phyloP scores from a whole-genome alignment of 2,888 invertebrate genomes.

The Pterobdella sp. region DNA sequence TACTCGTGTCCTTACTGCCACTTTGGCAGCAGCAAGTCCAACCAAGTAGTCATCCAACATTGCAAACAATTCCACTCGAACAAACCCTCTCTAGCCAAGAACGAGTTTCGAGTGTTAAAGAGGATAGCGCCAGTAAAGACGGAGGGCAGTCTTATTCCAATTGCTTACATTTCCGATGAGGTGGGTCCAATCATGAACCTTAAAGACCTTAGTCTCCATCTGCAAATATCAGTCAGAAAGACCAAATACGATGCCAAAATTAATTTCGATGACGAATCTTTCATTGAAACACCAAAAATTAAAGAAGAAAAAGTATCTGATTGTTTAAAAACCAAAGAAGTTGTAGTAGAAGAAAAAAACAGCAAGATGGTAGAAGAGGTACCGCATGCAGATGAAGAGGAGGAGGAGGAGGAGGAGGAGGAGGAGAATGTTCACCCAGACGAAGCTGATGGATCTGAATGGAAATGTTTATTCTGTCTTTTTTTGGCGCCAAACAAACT shows the following conservation, averaged over 20 bases:
- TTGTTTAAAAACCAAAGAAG: neutral
- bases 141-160: constrained; percentile 11
- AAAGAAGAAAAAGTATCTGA: neutral
- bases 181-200: constrained; percentile 28
- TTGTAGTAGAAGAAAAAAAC: too few species aligned
- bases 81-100: constrained; percentile 17
- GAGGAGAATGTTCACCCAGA: constrained; percentile 4
- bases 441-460: constrained; percentile 4
- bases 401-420: neutral
- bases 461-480: constrained; percentile 31
- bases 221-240: constrained; percentile 18
- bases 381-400: neutral
- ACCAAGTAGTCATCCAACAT: constrained; percentile 27
- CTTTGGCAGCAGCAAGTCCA: constrained; percentile 32
- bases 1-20: constrained; percentile 32
- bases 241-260: constrained; percentile 2
- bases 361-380: neutral
- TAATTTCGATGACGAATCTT: neutral
- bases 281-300: neutral
- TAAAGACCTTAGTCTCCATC: constrained; percentile 20
- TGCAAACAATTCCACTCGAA: constrained; percentile 24
- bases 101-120: constrained; percentile 30
- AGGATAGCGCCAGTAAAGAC: constrained; percentile 29
- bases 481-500: constrained; percentile 19
- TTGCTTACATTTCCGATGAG: constrained; percentile 27